Percentiles rank a stretch among this genome's conserved stretches.
Evolutionary conservation across 2,113 vertebrate species (phyloP).

Genomic region (Sinocyclocheilus anshuiensis): DNA sequence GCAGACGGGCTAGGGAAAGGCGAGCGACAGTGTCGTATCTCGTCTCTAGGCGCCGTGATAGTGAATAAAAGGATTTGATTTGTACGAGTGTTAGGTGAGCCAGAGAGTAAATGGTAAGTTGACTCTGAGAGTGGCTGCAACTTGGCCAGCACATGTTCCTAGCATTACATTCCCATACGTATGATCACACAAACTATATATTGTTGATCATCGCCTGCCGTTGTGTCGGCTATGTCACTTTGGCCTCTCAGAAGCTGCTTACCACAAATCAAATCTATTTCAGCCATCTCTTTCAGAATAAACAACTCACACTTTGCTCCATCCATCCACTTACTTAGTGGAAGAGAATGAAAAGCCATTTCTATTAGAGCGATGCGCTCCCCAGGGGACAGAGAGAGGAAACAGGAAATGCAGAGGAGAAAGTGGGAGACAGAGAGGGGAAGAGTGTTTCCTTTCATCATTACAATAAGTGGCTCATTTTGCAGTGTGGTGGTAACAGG

Average conservation of each 20-base stretch:
- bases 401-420: not conserved
- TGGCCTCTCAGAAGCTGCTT: slow-evolving; percentile 19
- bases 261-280: slow-evolving; percentile 45
- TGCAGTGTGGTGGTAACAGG: slow-evolving; percentile 12
- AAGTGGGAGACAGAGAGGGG: slow-evolving; percentile 48
- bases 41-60: not conserved
- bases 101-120: slow-evolving; percentile 47
- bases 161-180: not conserved
- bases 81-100: slow-evolving; percentile 43
- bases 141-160: not conserved
- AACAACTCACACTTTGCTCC: slow-evolving; percentile 57
- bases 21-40: no score
- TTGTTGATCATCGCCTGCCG: not conserved
- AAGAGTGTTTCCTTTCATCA: slow-evolving; percentile 59
- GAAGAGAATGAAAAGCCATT: slow-evolving; percentile 62
- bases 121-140: slow-evolving; percentile 36
- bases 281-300: slow-evolving; percentile 50
- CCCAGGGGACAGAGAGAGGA: slow-evolving; percentile 43
- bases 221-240: not conserved
- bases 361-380: slow-evolving; percentile 64
- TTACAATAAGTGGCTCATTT: slow-evolving; percentile 62
- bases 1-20: no score
- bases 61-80: slow-evolving; percentile 47
- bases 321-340: slow-evolving; percentile 56
- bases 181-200: not conserved